Evolutionary conservation across 2,888 invertebrate species (phyloP).

Genomic region (Villa cingulata): DNA sequence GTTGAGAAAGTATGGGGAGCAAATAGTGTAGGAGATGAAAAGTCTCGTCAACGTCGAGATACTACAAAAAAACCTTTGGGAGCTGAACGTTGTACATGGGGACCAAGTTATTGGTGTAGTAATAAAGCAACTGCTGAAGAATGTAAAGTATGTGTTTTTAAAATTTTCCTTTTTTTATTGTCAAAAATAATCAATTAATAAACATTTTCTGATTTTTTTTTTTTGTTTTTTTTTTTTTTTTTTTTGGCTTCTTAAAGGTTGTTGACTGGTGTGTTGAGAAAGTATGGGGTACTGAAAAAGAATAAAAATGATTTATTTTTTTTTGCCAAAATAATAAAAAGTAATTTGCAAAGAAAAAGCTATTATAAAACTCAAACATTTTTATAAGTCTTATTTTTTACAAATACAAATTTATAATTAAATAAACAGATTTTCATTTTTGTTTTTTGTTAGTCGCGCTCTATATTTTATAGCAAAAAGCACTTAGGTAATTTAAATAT

Average conservation of each 20-base stretch:
- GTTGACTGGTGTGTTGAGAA: neutral
- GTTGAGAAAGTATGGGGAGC: neutral
- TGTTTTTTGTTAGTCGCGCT: too few species aligned
- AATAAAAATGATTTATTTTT: too few species aligned
- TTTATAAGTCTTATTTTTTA: too few species aligned
- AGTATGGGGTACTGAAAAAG: neutral
- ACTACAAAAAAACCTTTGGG: conserved; percentile 33
- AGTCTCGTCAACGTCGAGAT: conserved; percentile 3
- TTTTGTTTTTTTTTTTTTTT: neutral
- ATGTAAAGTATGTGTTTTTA: conserved; percentile 35
- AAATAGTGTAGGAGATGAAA: too few species aligned
- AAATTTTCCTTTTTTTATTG: neutral
- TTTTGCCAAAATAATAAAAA: too few species aligned
- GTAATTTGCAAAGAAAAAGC: too few species aligned
- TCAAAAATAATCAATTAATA: neutral
- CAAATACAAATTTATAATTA: too few species aligned
- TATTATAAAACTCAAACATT: too few species aligned
- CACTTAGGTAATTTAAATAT: too few species aligned
- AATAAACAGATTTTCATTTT: too few species aligned
- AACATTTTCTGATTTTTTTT: neutral
- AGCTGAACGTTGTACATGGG: conserved; percentile 51
- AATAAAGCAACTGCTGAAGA: conserved; percentile 38
- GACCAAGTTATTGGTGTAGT: conserved; percentile 61
- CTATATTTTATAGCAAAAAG: too few species aligned
- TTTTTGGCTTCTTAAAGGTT: conserved; percentile 1